Base-by-base conservation (phyloP, 2,888 invertebrate species). In the Choreutis nemorana region DNA sequence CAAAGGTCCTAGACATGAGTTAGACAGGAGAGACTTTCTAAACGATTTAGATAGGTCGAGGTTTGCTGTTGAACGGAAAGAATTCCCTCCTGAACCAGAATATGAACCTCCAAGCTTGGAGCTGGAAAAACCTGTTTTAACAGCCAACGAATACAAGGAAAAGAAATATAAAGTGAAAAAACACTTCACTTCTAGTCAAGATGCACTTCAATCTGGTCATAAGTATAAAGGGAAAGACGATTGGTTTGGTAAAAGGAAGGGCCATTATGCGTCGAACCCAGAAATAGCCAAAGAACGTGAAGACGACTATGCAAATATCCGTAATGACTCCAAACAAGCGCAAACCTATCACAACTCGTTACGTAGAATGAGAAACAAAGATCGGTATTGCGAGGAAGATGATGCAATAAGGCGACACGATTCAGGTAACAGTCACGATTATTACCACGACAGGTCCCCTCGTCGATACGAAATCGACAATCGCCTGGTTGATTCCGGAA, bases 401-500 rank as follows among this genome's bases (percentile, higher is more conserved):
- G 41, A 68, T 53, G 50, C 55, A 33, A 56, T 81, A 48, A 54
- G 59, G 45, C 60, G 79, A 39, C 65, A 77, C 36, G 68, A 68
- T 42, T 72, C 77, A 26, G 63, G 83, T 45, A 67, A 84, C 54
- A 67, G 84, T 55, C 50, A 77, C 6, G 72, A 78, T 36, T 71
- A 77, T 32, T 77, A 78, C 33, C 43, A 71, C 13, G 67, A 70
- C 30, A 58, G 57, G 37, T 72, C 78, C 5, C 78, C 79, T 1
- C 65, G 73, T 29, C 55, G 79, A 32, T 68, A 63, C 30, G 80
- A 80, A 25, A 72, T 73, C 34, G 85, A 85, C 41, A 87, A 83
- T 46, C 80, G 85, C 30, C 71, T 87, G 29, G 87, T 85, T 2
- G 90, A 91, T 65, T 91, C 90, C 0, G 90, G 91, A 1, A 90